A percentile compares a stretch with the other conserved stretches of the same genome.
Conservation (phyloP, 2,888 invertebrate genomes). For the Tridacna crocea region DNA sequence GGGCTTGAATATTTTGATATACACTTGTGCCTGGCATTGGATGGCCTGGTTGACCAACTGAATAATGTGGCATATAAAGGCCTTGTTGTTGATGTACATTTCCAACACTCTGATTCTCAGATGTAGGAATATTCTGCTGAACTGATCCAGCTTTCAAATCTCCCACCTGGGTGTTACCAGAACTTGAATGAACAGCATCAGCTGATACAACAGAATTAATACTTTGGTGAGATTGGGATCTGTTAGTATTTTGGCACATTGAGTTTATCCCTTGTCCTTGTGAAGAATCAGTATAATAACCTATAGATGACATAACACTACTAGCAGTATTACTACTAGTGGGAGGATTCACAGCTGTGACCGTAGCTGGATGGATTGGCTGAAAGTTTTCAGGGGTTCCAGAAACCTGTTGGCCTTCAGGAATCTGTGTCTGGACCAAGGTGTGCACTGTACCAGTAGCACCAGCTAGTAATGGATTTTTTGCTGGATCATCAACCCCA, state of each 20-base stretch:
- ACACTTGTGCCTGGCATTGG: constrained; percentile 46
- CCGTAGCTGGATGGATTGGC: constrained; percentile 72
- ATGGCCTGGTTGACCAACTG: constrained; percentile 38
- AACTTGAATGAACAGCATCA: constrained; percentile 49
- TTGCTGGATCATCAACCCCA: constrained; percentile 81
- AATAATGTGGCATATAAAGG: constrained; percentile 56
- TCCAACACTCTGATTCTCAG: constrained; percentile 47
- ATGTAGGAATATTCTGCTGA: constrained; percentile 19
- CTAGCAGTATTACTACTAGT: constrained; percentile 51
- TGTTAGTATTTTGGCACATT: constrained; percentile 58
- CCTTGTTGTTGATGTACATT: constrained; percentile 45
- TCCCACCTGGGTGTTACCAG: constrained; percentile 38
- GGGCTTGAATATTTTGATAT: constrained; percentile 41
- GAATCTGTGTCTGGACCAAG: constrained; percentile 45
- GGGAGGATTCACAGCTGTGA: constrained; percentile 59
- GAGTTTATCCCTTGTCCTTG: constrained; percentile 42
- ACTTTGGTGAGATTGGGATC: constrained; percentile 63
- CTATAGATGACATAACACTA: constrained; percentile 51
- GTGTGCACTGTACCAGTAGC: constrained; percentile 63
- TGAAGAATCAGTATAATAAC: constrained; percentile 42
- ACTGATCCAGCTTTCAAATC: constrained; percentile 35
- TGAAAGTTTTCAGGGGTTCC: constrained; percentile 67
- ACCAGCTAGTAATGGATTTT: constrained; percentile 78
- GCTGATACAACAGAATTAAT: constrained; percentile 49
- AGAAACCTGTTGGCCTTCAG: constrained; percentile 45